Conservation (phyloP, 2,113 vertebrate genomes). For the Cichladusa arquata region DNA sequence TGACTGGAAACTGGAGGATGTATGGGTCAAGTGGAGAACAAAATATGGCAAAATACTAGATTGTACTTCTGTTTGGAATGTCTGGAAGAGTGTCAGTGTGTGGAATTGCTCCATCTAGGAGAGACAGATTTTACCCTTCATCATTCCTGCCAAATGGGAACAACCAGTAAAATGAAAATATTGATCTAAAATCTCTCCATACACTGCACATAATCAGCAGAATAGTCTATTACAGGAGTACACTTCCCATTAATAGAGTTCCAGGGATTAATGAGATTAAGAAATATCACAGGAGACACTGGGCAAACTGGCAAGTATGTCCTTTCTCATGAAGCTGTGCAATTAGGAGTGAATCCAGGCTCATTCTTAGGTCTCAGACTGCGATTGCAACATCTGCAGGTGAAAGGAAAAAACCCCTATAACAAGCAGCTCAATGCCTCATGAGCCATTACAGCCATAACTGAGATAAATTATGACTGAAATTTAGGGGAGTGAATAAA, state of each 20-base stretch:
- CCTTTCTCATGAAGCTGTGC: not conserved
- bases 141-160: not conserved
- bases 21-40: not conserved
- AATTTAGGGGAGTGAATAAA: not conserved
- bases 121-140: not conserved
- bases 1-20: not conserved
- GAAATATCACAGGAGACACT: not conserved
- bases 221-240: not conserved
- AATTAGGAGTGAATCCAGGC: not conserved
- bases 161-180: not conserved
- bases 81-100: not conserved
- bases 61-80: not conserved
- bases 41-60: not conserved
- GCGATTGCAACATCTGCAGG: not conserved
- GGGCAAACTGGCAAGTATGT: not conserved
- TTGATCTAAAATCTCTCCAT: not conserved
- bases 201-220: not conserved
- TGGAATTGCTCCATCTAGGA: not conserved
- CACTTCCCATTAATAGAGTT: not conserved
- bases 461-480: not conserved
- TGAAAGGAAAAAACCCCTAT: accelerated
- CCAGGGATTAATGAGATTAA: not conserved
- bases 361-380: not conserved
- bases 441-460: not conserved
- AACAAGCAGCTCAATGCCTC: not conserved